phyloP scores from a whole-genome alignment of 2,797 vertebrate genomes.

The Mus minutoides region DNA sequence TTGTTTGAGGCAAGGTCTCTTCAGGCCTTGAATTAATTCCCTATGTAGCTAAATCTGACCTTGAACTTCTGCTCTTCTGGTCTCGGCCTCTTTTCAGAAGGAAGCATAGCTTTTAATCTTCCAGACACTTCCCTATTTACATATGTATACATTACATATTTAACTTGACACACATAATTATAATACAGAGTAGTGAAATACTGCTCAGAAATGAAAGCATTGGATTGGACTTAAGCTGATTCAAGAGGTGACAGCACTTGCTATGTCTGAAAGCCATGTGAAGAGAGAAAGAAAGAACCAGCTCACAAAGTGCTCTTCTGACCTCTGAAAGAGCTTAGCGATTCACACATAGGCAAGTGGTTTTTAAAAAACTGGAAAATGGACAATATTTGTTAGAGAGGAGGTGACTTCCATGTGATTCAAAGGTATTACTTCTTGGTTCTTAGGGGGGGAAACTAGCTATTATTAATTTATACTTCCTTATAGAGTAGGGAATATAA shows the following conservation, averaged over 20 bases:
- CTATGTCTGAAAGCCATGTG: background rate
- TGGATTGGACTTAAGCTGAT: background rate
- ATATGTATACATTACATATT: background rate
- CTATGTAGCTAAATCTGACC: background rate
- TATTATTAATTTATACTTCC: background rate
- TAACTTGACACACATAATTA: background rate
- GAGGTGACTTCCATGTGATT: background rate
- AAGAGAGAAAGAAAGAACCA: background rate
- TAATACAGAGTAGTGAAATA: slow-evolving; percentile 28
- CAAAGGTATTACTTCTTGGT: slow-evolving; percentile 40
- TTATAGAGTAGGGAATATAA: background rate
- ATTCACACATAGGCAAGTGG: background rate
- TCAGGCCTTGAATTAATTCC: background rate
- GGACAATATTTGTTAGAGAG: slow-evolving; percentile 38
- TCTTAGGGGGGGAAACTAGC: background rate
- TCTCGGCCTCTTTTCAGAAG: background rate
- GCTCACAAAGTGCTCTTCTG: background rate
- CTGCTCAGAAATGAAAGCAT: slow-evolving; percentile 5
- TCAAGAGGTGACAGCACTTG: background rate
- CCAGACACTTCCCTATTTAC: background rate
- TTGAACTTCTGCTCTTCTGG: background rate
- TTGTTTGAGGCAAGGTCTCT: background rate
- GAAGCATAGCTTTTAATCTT: slow-evolving; percentile 21
- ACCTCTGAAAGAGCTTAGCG: background rate
- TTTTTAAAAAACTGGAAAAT: background rate